Base-by-base conservation (phyloP, 2,888 invertebrate species). In the Eudasyphora cyanicolor region DNA sequence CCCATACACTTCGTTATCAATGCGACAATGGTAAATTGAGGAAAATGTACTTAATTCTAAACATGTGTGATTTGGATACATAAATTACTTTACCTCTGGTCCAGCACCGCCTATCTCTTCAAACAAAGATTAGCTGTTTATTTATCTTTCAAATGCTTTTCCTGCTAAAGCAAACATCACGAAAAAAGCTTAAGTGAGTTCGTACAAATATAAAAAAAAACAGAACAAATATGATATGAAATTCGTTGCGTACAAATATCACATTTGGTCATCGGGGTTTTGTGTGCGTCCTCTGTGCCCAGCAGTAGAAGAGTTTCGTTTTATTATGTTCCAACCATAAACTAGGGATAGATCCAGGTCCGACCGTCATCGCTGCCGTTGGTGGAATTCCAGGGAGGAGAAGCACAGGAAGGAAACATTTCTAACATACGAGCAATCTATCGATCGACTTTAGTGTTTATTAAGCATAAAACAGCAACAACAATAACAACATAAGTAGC, bases 131-230 rank as follows among this genome's bases (percentile, higher is more conserved):
- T 35, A 10, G 35, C 3, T 84, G 76, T 84, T 84, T 84, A 76
- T 84, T 84, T 84, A 82, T 79, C 45, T 79, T 79, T 74, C 42
- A 82, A 84, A 79, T 76, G 76, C 21, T 82, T 82, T 84, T 82
- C 69, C 82, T 73, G 49, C 27, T 54, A 4, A 19, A 27, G 8
- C 32, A 42, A 32, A 17, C n/a, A 21, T 69, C 24, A 75, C 21
- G 21, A 10, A 57, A 12, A 24, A 21, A 10, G 2, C 19, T 8
- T 6, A 49, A 17, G 1, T 5, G 5, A 17, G 19, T 49, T 49
- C n/a, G 19, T 49, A 17, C 8, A 6, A 57, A 57, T 24, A 57
- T 57, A 83, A 60, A 69, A 73, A 51, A 51, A 60, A 76, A 76
- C 67, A 79, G 79, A 79, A 76, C 57, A 79, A n/a, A n/a, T n/a